A percentile compares a stretch with the other conserved stretches of the same genome.
phyloP scores from a whole-genome alignment of 2,113 vertebrate species.

The Siphamia tubifer region DNA sequence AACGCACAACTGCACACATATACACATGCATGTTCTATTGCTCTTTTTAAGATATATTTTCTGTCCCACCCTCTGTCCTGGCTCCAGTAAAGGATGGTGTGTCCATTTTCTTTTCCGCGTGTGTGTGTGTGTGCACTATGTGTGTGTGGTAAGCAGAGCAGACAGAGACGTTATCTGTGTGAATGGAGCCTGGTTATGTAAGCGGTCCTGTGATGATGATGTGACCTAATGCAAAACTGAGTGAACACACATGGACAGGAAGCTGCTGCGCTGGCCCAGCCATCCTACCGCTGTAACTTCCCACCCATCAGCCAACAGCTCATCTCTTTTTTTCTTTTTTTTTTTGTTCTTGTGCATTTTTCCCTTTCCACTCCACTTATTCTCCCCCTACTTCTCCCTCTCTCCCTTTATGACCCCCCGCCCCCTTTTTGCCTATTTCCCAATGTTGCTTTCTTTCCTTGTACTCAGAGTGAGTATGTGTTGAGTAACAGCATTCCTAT shows the following conservation, averaged over 20 bases:
- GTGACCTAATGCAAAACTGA: constrained; percentile 69
- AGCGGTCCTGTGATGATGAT: constrained; percentile 70
- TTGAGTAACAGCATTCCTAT: constrained; percentile 75
- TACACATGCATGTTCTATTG: background rate
- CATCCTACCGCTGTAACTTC: constrained; percentile 39
- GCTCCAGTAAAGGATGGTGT: constrained; percentile 24
- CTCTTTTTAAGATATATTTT: constrained; percentile 22
- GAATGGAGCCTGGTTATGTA: constrained; percentile 73
- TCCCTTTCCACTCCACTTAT: background rate
- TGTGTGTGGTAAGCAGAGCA: constrained; percentile 9
- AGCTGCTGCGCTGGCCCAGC: constrained; percentile 45
- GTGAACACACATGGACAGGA: constrained; percentile 72
- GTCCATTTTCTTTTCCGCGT: background rate
- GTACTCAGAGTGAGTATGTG: background rate
- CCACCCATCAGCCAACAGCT: constrained; percentile 29
- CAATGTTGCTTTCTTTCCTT: constrained; percentile 7
- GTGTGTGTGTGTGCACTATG: constrained; percentile 1
- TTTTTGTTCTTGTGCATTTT: background rate
- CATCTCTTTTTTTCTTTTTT: constrained; percentile 19
- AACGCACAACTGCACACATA: background rate
- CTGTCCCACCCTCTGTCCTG: constrained; percentile 1
- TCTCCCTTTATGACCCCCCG: background rate
- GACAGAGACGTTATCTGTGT: constrained; percentile 54
- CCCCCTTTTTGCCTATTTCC: constrained; percentile 15
- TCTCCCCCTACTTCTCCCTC: background rate